Evolutionary conservation across 2,888 invertebrate genomes (phyloP).

Genomic region (Helicoverpa assulta): DNA sequence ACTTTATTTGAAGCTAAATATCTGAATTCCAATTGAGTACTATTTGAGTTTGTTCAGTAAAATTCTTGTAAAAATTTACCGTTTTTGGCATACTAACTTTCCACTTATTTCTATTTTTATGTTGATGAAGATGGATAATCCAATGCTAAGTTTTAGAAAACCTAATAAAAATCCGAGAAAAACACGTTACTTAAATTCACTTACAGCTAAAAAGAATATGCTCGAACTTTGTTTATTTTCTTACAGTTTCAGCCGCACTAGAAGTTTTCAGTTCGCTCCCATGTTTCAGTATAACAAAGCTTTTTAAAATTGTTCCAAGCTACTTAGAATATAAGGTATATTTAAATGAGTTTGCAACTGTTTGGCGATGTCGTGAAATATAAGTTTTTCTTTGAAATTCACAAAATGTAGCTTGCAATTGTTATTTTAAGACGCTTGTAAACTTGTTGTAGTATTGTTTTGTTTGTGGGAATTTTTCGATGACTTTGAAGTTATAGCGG

Average conservation of each 20-base stretch:
- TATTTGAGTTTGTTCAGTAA: too few relatives aligned
- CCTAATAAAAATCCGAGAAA: conserved; percentile 4
- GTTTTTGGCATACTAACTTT: too few relatives aligned
- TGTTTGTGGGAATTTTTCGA: not conserved
- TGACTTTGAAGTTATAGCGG: not conserved
- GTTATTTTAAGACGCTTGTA: conserved; percentile 24
- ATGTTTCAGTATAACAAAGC: conserved; percentile 33
- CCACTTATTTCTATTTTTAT: too few relatives aligned
- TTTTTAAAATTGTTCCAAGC: conserved; percentile 46
- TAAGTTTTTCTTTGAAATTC: conserved; percentile 36
- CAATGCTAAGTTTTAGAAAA: too few relatives aligned
- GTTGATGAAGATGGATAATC: too few relatives aligned
- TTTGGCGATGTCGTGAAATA: conserved; percentile 27
- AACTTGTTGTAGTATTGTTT: conserved; percentile 9
- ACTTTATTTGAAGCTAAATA: too few relatives aligned
- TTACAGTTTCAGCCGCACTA: conserved; percentile 12
- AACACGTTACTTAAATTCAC: conserved; percentile 19
- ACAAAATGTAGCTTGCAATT: conserved; percentile 25
- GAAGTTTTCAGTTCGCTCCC: conserved; percentile 38
- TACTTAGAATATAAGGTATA: conserved; percentile 36
- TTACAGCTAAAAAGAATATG: conserved; percentile 36
- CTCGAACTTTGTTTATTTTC: conserved; percentile 30
- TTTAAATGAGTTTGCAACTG: conserved; percentile 41
- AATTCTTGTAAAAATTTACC: too few relatives aligned
- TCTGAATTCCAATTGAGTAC: too few relatives aligned